Base-by-base conservation (phyloP, 2,113 vertebrate genomes). In the Tetrax tetrax region DNA sequence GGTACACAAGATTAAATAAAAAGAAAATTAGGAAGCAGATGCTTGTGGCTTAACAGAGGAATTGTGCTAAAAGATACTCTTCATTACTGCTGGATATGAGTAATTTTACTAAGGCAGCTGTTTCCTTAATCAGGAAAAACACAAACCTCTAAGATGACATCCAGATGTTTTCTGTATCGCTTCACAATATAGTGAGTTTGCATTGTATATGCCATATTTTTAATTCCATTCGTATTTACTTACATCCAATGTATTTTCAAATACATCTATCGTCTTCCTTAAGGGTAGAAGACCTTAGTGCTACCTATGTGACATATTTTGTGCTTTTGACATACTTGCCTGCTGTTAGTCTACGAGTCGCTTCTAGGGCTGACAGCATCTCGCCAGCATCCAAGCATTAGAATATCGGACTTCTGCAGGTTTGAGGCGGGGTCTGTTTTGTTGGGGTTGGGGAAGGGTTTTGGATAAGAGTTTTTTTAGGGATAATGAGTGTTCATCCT, bases 11-110 rank as follows among this genome's bases (percentile, higher is more conserved):
- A 94, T 95, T 95, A 96, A 98, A 96, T 95, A 95, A 96, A 82
- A 64, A 91, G 88, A 96, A 95, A 97, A 95, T 97, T 96, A 93
- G 91, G 92, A 97, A 96, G 80, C 97, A 97, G 97, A 98, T 98
- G 97, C 91, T 96, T 96, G 91, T 93, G 92, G 91, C 66, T 98
- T 97, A 97, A 91, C 95, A 94, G 90, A 96, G 93, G 92, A 95
- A 95, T 90, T 96, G 89, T 91, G 90, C 92, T 96, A 94, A 95
- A 96, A 97, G 92, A 96, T 96, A 80, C 83, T 94, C 59, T 88
- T 95, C 33, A 31, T 97, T 97, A 93, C 88, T 85, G 93, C 90
- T 95, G 93, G 91, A 71, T 97, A 89, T 82, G 77, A 97, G 86
- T 92, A 95, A 95, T 97, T 97, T 94, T 94, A 92, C 78, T 80